Evolutionary conservation across 2,113 vertebrate genomes (phyloP).

Genomic region (Phalacrocorax pelagicus): DNA sequence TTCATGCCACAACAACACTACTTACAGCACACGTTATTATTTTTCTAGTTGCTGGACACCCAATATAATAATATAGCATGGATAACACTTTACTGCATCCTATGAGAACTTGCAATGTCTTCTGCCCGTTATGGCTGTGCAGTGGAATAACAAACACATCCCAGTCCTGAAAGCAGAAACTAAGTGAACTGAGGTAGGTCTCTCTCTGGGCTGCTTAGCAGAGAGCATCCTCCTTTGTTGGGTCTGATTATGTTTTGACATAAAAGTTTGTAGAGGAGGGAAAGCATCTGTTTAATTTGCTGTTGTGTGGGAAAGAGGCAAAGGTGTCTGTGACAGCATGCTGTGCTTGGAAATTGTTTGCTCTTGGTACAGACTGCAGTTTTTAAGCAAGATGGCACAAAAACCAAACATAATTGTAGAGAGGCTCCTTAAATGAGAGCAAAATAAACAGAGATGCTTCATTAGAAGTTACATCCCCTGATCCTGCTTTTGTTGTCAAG

Average conservation of each 20-base stretch:
- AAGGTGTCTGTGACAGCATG: background rate
- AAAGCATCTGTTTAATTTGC: background rate
- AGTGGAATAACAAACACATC: background rate
- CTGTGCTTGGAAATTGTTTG: background rate
- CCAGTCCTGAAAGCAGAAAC: background rate
- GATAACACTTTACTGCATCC: background rate
- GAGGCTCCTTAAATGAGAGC: background rate
- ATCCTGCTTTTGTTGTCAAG: background rate
- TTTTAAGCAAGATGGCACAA: conserved; percentile 2
- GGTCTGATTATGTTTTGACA: background rate
- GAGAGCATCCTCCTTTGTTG: background rate
- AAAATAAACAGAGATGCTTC: background rate
- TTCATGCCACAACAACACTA: background rate
- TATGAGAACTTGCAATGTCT: background rate
- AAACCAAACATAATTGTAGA: background rate
- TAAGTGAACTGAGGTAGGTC: background rate
- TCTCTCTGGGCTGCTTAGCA: background rate
- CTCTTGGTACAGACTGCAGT: background rate
- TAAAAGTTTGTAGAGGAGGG: background rate
- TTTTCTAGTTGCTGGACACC: background rate
- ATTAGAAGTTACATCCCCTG: background rate
- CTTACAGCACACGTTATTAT: background rate
- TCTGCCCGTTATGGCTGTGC: background rate
- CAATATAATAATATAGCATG: fast-evolving
- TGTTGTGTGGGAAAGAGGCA: background rate